These are phyloP conservation scores for Monodelphis domestica DNA, from an alignment of 2,797 vertebrate genomes.

Conservation along the genomic window DNA sequence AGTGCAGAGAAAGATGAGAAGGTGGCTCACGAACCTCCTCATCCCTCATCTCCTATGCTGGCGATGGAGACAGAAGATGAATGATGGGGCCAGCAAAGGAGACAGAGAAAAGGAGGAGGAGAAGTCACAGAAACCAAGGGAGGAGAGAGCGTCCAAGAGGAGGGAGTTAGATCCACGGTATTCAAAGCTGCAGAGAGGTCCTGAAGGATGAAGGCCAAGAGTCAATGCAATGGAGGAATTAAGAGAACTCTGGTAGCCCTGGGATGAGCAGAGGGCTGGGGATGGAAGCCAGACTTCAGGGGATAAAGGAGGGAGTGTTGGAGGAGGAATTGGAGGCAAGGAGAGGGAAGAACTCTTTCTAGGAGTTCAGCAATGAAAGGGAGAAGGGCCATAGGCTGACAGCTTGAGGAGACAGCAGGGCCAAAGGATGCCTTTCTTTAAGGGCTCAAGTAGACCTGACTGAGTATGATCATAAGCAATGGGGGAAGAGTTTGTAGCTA, in stretches of 20 bases:
- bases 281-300: background rate
- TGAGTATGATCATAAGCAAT: background rate
- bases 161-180: background rate
- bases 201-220: background rate
- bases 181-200: background rate
- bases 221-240: background rate
- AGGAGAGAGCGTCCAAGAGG: background rate
- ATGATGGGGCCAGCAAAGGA: background rate
- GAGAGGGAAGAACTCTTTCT: background rate
- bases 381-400: background rate
- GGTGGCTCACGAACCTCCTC: background rate
- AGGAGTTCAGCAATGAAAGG: background rate
- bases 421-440: background rate
- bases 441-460: background rate
- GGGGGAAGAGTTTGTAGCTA: background rate
- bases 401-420: background rate
- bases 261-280: background rate
- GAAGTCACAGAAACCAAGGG: background rate
- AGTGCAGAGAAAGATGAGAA: background rate
- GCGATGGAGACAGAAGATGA: background rate
- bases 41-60: background rate
- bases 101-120: background rate
- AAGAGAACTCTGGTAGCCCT: background rate
- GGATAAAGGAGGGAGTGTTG: background rate
- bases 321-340: background rate